Base-by-base conservation (phyloP, 1,140 invertebrate species). In the Drosophila tropicalis region DNA sequence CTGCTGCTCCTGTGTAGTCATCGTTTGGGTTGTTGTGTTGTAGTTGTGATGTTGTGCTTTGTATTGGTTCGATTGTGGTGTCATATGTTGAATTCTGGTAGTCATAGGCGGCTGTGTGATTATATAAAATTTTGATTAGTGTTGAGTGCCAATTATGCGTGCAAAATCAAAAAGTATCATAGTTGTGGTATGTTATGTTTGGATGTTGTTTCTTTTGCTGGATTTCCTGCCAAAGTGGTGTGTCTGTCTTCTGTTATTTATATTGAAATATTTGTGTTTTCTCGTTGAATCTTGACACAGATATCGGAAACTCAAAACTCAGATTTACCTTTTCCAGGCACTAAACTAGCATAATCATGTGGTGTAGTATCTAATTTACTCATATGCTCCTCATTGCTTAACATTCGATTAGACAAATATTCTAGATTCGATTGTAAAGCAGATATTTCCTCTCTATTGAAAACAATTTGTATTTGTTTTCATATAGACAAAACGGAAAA, bases 351-450 rank as follows among this genome's bases (percentile, higher is more conserved):
- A 75, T 91, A 91, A 66, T 85, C 79, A 76, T 79, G 81, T 55
- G 81, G 79, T 47, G 76, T 81, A 63, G 75, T 91, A 72, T 90
- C 79, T 85, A 90, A 86, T 91, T 91, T 90, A 76, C 72, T 85
- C 79, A 89, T 77, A 73, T 80, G 89, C 72, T 86, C 82, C 71
- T 91, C 90, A 70, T 81, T 92, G 81, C 81, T 92, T 55, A 85
- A 81, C 76, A 94, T 93, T 71, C 92, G 93, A 92, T 91, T 93
- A 64, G 91, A 93, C 81, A 94, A 92, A 90, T 91, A 92, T 81
- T 93, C 93, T 92, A 94, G 91, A 92, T 92, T 94, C 91, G 93
- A 93, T 92, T 94, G 93, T 92, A 94, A 91, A 90, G 93, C 90
- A 80, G 92, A 93, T 93, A 94, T 93, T 93, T 94, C 93, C 92